phyloP scores from a whole-genome alignment of 2,113 vertebrate species.

The Pelmatolapia mariae region DNA sequence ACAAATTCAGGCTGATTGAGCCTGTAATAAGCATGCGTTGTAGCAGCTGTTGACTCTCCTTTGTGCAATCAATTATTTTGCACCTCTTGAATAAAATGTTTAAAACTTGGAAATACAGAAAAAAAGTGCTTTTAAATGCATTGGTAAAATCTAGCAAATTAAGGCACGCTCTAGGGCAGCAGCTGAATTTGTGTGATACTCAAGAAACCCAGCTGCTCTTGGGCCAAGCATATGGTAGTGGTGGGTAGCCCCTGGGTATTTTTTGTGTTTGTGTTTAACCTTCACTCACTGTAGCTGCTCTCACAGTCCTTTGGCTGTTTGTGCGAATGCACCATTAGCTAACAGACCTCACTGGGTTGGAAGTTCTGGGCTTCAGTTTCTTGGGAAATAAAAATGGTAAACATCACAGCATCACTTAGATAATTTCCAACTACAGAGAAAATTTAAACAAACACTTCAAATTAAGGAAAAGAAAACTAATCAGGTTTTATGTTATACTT shows the following conservation, averaged over 20 bases:
- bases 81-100: not conserved
- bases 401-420: not conserved
- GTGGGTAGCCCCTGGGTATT: not conserved
- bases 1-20: not conserved
- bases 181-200: not conserved
- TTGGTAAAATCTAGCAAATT: not conserved
- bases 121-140: not conserved
- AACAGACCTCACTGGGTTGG: not conserved
- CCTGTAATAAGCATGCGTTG: not conserved
- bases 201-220: slow-evolving; percentile 16
- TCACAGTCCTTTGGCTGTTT: not conserved
- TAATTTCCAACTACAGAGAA: not conserved
- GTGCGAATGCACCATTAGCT: not conserved
- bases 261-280: not conserved
- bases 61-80: not conserved
- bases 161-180: not conserved
- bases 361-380: not conserved
- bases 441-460: not conserved
- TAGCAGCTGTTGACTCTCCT: not conserved
- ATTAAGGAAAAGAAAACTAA: not conserved
- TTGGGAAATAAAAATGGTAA: not conserved
- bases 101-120: not conserved
- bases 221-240: not conserved
- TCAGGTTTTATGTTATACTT: not conserved
- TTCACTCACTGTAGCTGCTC: not conserved